phyloP scores from a whole-genome alignment of 23 tunicate species.

The Trididemnum clinides region DNA sequence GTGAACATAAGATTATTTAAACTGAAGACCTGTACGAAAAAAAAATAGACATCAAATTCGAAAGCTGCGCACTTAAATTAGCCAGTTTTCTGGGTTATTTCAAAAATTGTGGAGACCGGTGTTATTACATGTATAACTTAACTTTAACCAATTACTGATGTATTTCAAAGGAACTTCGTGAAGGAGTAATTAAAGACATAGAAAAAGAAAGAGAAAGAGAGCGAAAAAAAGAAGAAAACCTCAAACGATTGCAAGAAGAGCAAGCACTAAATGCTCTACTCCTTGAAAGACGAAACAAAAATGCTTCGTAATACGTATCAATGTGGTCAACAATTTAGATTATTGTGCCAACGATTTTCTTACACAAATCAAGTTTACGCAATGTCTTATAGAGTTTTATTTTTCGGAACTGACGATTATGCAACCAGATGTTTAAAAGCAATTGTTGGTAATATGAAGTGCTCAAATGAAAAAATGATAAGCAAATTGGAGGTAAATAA shows the following conservation, averaged over 20 bases:
- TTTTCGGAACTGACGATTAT: not conserved
- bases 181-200: not conserved
- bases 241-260: not conserved
- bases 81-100: too few relatives aligned
- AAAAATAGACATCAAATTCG: too few relatives aligned
- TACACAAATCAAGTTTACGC: not conserved
- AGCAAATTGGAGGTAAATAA: not conserved
- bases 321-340: not conserved
- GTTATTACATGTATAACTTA: too few relatives aligned
- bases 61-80: too few relatives aligned
- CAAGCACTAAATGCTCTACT: not conserved
- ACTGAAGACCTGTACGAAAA: too few relatives aligned
- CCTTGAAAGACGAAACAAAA: not conserved
- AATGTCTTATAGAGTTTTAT: not conserved
- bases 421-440: not conserved
- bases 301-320: not conserved
- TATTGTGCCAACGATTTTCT: not conserved
- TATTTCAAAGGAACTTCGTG: not conserved
- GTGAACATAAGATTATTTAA: too few relatives aligned
- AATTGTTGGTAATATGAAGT: not conserved
- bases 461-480: not conserved
- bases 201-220: conserved; percentile 1
- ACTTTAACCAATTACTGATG: too few relatives aligned
- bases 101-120: too few relatives aligned
- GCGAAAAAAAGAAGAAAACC: not conserved